Percentiles rank a stretch among this genome's conserved stretches.
Evolutionary conservation across 2,888 invertebrate genomes (phyloP).

Genomic region (Pristionchus maxplancki): DNA sequence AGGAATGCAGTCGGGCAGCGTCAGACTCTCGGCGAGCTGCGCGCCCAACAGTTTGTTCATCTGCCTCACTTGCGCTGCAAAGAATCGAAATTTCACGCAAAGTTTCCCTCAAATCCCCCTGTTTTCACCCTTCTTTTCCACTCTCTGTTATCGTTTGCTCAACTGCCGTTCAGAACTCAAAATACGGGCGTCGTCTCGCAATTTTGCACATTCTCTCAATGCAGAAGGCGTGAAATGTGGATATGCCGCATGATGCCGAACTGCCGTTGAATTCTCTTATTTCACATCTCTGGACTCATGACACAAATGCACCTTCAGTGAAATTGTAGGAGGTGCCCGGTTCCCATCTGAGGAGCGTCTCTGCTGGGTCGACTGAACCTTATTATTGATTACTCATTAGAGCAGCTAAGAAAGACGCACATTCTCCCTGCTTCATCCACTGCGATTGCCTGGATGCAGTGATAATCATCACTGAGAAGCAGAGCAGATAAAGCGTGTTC

Average conservation of each 20-base stretch:
- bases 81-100: background rate
- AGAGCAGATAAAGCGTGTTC: background rate
- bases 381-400: too few species aligned
- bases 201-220: too few species aligned
- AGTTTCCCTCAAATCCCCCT: too few species aligned
- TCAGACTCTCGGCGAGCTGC: background rate
- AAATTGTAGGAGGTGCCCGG: background rate
- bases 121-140: too few species aligned
- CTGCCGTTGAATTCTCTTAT: too few species aligned
- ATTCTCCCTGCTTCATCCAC: background rate
- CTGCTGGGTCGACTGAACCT: background rate
- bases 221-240: too few species aligned
- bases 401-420: background rate
- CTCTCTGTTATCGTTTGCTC: too few species aligned
- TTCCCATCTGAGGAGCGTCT: background rate
- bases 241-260: too few species aligned
- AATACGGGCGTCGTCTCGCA: too few species aligned
- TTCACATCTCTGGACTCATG: background rate
- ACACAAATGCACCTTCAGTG: background rate
- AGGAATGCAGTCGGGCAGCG: background rate
- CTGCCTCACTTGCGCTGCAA: background rate
- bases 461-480: background rate
- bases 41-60: background rate
- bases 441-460: background rate
- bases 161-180: too few species aligned